Conservation (phyloP, 2,113 vertebrate genomes). For the Turdus rufiventris region DNA sequence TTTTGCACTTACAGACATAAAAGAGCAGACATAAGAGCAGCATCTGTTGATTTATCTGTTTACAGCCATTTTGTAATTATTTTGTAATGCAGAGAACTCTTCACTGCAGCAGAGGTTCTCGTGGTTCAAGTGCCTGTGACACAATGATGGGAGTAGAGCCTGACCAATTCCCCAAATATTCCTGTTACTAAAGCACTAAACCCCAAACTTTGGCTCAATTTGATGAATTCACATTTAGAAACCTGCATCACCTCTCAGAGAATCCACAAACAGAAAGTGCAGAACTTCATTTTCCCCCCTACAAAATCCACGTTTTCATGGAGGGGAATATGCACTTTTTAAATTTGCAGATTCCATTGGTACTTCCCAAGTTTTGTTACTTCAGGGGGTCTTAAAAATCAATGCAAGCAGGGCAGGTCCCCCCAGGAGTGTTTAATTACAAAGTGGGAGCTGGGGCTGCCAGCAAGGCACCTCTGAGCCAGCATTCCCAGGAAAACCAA, state of each 20-base stretch:
- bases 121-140: background rate
- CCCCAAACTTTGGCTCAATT: background rate
- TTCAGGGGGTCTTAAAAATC: background rate
- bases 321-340: background rate
- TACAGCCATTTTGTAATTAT: background rate
- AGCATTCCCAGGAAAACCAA: background rate
- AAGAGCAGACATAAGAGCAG: background rate
- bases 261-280: background rate
- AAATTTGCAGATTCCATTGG: background rate
- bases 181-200: background rate
- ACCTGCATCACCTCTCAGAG: background rate
- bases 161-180: background rate
- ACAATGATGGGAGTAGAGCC: background rate
- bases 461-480: background rate
- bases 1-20: background rate
- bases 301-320: background rate
- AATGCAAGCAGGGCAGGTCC: background rate
- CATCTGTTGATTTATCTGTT: background rate
- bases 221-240: fast-evolving
- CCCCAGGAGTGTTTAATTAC: background rate
- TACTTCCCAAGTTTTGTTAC: background rate
- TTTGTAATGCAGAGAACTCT: background rate
- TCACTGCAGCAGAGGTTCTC: background rate
- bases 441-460: background rate
- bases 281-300: background rate